Conservation (phyloP, 2,888 invertebrate species). For the Trypoxylon attenuatum region DNA sequence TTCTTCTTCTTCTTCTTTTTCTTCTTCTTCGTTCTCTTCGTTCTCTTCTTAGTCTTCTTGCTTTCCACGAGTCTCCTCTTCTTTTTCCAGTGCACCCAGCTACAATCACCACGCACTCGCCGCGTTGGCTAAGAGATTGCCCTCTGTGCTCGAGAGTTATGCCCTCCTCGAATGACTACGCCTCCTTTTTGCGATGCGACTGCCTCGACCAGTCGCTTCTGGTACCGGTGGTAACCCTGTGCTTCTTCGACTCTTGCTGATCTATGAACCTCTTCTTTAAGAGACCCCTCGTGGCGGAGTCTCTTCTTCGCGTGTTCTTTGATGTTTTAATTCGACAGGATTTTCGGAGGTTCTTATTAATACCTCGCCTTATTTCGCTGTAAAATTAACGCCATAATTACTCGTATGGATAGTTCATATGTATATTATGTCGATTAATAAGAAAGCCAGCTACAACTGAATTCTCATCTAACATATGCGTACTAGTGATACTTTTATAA, state of each 20-base stretch:
- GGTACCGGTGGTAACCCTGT: constrained; percentile 50
- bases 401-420: too few relatives aligned
- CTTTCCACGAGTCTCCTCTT: not conserved
- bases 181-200: too few relatives aligned
- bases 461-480: too few relatives aligned
- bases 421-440: too few relatives aligned
- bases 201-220: constrained; percentile 42
- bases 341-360: too few relatives aligned
- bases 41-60: constrained; percentile 14
- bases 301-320: too few relatives aligned
- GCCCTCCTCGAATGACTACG: constrained; percentile 46
- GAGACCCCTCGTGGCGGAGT: not conserved
- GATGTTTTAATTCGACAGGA: too few relatives aligned
- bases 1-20: constrained; percentile 17
- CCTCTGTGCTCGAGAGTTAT: constrained; percentile 53
- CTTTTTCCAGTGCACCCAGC: constrained; percentile 8
- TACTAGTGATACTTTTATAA: too few relatives aligned
- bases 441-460: too few relatives aligned
- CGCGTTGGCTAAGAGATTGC: constrained; percentile 64
- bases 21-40: not conserved
- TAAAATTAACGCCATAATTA: too few relatives aligned
- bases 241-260: constrained; percentile 18
- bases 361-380: too few relatives aligned
- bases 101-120: constrained; percentile 67
- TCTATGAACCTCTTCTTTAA: not conserved